Evolutionary conservation across 2,797 vertebrate genomes (phyloP).

Genomic region (Esox masquinongy): DNA sequence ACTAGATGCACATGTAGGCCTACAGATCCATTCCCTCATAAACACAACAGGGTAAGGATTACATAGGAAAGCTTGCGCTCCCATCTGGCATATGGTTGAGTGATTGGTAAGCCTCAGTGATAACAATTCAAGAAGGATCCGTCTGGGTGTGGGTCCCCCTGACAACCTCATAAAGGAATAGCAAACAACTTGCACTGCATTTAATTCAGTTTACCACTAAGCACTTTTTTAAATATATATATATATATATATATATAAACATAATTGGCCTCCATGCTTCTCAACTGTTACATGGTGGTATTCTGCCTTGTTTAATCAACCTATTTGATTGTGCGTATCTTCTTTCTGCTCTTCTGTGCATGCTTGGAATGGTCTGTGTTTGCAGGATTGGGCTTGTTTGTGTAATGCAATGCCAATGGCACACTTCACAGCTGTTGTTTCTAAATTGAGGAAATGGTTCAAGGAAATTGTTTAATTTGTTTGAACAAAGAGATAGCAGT

Average conservation of each 20-base stretch:
- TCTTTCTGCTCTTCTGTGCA: neutral
- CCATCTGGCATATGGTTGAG: neutral
- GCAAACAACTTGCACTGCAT: neutral
- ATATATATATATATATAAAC: neutral
- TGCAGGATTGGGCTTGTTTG: neutral
- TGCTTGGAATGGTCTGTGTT: neutral
- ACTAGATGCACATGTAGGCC: neutral
- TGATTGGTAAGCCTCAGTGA: neutral
- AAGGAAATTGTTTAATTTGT: neutral
- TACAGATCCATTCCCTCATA: neutral
- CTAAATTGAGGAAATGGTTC: constrained; percentile 24
- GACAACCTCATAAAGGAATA: neutral
- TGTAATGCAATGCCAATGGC: constrained; percentile 17
- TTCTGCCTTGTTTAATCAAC: neutral
- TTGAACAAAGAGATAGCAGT: neutral
- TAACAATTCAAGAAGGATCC: neutral
- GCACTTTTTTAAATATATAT: neutral
- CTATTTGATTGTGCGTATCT: neutral
- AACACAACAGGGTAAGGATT: neutral
- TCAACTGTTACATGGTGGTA: neutral
- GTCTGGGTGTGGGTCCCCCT: neutral
- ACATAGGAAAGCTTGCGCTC: neutral
- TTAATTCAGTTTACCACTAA: neutral
- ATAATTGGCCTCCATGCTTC: neutral
- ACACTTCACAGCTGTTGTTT: constrained; percentile 6